These are phyloP conservation scores for Eudyptes chrysolophus DNA, from an alignment of 2,113 vertebrate species.

Conservation along the genomic window DNA sequence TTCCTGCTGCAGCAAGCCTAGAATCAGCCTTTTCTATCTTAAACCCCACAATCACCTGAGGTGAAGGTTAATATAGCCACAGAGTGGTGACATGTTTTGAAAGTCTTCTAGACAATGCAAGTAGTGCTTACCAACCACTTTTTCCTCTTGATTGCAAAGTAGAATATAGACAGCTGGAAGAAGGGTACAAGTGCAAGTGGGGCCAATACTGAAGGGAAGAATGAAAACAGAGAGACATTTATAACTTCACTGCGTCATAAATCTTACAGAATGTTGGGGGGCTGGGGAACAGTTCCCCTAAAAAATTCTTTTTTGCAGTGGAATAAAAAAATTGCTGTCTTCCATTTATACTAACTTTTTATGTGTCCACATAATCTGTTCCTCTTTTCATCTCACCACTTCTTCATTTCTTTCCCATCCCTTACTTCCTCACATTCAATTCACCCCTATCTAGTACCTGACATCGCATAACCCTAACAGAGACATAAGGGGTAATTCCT, in stretches of 20 bases:
- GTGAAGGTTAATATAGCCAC: not conserved
- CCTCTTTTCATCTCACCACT: not conserved
- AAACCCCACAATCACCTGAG: not conserved
- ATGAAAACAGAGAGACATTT: not conserved
- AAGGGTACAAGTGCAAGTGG: constrained; percentile 16
- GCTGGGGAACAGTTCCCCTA: no score
- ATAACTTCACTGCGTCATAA: not conserved
- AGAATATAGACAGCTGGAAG: constrained; percentile 42
- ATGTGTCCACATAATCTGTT: not conserved
- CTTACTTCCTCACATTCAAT: not conserved
- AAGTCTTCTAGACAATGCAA: not conserved
- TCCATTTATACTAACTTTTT: not conserved
- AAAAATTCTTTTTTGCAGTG: not conserved
- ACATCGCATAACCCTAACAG: not conserved
- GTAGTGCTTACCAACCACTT: constrained; percentile 60
- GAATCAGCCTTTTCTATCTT: not conserved
- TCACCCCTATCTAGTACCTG: not conserved
- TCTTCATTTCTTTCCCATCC: not conserved
- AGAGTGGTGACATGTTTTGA: rapidly evolving
- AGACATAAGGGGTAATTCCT: not conserved
- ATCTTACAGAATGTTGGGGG: not conserved
- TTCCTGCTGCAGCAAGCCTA: not conserved
- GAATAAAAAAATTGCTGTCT: not conserved
- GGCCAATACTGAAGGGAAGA: constrained; percentile 38
- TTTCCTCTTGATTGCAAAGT: constrained; percentile 30